phyloP scores from a whole-genome alignment of 2,797 vertebrate species.

The Brachyalestes nurse region DNA sequence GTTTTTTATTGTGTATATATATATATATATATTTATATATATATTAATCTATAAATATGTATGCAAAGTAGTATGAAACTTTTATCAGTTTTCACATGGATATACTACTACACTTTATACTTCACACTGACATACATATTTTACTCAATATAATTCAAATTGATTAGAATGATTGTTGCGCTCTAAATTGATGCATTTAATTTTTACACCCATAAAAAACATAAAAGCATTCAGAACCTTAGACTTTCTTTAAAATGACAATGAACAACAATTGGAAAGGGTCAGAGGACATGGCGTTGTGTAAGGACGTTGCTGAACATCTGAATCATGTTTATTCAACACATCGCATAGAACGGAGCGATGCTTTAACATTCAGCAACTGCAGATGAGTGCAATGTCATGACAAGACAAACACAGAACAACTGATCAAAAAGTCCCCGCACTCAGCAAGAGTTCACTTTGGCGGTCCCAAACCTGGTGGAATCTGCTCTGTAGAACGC shows the following conservation, averaged over 20 bases:
- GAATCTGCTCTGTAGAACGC: neutral
- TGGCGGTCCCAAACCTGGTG: neutral
- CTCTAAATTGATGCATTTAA: neutral
- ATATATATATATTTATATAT: no score
- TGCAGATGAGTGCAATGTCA: conserved; percentile 53
- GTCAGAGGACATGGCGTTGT: neutral
- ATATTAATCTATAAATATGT: no score
- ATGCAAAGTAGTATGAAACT: no score
- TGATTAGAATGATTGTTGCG: no score
- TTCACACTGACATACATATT: no score
- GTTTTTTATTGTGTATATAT: no score
- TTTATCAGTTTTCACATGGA: no score
- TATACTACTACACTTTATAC: no score
- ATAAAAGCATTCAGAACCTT: neutral
- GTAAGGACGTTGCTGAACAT: conserved; percentile 20
- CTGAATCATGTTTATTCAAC: neutral
- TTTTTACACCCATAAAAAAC: neutral
- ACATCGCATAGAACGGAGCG: conserved; percentile 21
- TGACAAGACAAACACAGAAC: conserved; percentile 51
- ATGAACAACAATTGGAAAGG: conserved; percentile 5
- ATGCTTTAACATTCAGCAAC: conserved; percentile 44
- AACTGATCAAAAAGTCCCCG: conserved; percentile 35
- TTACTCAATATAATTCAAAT: no score
- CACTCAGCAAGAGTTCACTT: neutral
- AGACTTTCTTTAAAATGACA: neutral